Percentiles rank a stretch among this genome's conserved stretches.
Evolutionary conservation across 2,797 vertebrate genomes (phyloP).

Genomic region (Poeciliopsis presidionis): DNA sequence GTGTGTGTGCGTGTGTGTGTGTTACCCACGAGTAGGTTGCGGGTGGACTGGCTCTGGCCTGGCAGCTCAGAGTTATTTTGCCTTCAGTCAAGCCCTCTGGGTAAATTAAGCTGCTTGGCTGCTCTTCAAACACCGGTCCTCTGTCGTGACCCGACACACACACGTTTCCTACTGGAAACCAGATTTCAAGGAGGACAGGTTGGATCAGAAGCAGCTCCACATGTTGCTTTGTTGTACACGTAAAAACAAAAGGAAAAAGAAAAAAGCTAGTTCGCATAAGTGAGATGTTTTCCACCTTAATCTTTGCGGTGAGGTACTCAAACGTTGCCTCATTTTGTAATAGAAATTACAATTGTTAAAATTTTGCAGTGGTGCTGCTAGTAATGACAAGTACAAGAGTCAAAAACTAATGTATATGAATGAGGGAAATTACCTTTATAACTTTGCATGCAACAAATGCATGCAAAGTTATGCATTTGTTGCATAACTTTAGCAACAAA

Average conservation of each 20-base stretch:
- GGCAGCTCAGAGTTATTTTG: slow-evolving; percentile 88
- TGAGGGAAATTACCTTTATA: background rate
- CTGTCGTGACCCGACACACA: slow-evolving; percentile 84
- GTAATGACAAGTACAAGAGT: background rate
- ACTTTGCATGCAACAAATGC: background rate
- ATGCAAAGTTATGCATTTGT: background rate
- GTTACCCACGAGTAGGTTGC: slow-evolving; percentile 88
- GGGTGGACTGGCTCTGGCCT: slow-evolving; percentile 90
- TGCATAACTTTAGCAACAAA: no score
- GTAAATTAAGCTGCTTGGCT: slow-evolving; percentile 89
- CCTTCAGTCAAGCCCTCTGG: slow-evolving; percentile 92
- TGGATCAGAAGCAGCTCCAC: background rate
- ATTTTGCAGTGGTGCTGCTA: background rate
- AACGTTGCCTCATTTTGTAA: background rate
- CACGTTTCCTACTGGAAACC: slow-evolving; percentile 81
- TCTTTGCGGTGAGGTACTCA: background rate
- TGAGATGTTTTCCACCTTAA: background rate
- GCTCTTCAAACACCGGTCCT: slow-evolving; percentile 94
- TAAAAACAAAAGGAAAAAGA: background rate
- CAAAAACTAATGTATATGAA: background rate
- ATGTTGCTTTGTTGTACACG: background rate
- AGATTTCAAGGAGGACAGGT: background rate
- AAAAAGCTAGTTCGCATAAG: background rate
- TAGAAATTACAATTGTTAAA: background rate
- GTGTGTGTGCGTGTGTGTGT: slow-evolving; percentile 9